A percentile compares a stretch with the other conserved stretches of the same genome.
These are phyloP conservation scores for Ahaetulla prasina DNA, from an alignment of 2,113 vertebrate genomes.

Conservation along the genomic window DNA sequence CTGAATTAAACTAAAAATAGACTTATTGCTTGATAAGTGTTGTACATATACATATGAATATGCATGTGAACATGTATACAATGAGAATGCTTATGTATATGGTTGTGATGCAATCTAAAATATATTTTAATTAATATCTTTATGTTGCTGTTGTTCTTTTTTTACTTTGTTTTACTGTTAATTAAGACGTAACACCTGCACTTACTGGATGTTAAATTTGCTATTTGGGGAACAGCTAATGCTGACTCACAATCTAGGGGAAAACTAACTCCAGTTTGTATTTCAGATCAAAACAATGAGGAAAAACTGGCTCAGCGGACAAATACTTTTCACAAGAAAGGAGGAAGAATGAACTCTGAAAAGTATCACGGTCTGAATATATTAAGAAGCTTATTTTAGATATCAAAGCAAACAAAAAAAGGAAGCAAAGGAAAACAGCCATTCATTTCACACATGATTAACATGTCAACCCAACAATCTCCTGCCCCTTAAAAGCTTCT, in stretches of 20 bases:
- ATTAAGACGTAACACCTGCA: not conserved
- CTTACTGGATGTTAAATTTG: not conserved
- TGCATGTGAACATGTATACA: not conserved
- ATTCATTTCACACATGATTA: not conserved
- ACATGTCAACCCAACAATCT: not conserved
- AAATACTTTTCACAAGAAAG: not conserved
- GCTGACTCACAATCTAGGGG: not conserved
- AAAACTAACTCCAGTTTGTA: not conserved
- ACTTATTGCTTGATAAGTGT: not conserved
- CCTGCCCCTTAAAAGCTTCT: not conserved
- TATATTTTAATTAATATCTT: not conserved
- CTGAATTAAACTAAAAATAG: not conserved
- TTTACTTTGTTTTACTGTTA: not conserved
- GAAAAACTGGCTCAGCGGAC: not conserved
- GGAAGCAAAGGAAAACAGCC: not conserved
- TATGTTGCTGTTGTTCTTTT: not conserved
- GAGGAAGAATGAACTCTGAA: not conserved
- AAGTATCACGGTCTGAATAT: not conserved
- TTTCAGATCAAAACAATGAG: not conserved
- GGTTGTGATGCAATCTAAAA: not conserved
- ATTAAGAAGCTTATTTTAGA: not conserved
- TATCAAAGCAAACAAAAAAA: not conserved
- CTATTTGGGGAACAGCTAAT: not conserved
- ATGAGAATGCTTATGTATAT: not conserved
- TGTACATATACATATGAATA: not conserved